phyloP scores from a whole-genome alignment of 1,140 invertebrate species.

The Ceratina japonica region DNA sequence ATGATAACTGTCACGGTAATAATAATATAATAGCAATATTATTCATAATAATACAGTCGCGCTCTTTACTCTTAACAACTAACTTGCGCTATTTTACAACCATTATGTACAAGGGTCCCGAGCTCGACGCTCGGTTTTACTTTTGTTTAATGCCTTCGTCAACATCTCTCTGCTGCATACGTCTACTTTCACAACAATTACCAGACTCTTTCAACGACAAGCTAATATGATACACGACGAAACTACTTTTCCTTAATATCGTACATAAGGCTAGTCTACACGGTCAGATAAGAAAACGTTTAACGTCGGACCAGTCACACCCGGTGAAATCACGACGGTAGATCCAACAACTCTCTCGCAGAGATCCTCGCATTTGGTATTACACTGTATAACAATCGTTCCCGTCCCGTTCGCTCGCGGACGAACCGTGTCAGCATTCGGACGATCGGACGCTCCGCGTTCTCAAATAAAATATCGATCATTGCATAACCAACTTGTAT shows the following conservation, averaged over 20 bases:
- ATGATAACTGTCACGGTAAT: conserved; percentile 52
- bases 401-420: not conserved
- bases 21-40: conserved; percentile 57
- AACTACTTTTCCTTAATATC: conserved; percentile 48
- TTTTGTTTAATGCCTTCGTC: not conserved
- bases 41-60: conserved; percentile 51
- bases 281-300: conserved; percentile 48
- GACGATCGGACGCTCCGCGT: too few relatives aligned
- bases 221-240: conserved; percentile 54
- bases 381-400: not conserved
- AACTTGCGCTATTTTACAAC: conserved; percentile 72
- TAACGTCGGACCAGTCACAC: conserved; percentile 24
- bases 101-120: conserved; percentile 74
- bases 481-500: too few relatives aligned
- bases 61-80: conserved; percentile 39
- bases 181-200: conserved; percentile 72
- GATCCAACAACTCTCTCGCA: conserved; percentile 6
- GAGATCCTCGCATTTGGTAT: conserved; percentile 48
- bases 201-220: conserved; percentile 69
- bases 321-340: not conserved
- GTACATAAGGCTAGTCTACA: conserved; percentile 56
- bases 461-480: too few relatives aligned
- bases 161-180: too few relatives aligned
- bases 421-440: too few relatives aligned
- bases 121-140: not conserved